These are phyloP conservation scores for Heterodera schachtii DNA, from an alignment of 1,140 invertebrate genomes.

Conservation along the genomic window DNA sequence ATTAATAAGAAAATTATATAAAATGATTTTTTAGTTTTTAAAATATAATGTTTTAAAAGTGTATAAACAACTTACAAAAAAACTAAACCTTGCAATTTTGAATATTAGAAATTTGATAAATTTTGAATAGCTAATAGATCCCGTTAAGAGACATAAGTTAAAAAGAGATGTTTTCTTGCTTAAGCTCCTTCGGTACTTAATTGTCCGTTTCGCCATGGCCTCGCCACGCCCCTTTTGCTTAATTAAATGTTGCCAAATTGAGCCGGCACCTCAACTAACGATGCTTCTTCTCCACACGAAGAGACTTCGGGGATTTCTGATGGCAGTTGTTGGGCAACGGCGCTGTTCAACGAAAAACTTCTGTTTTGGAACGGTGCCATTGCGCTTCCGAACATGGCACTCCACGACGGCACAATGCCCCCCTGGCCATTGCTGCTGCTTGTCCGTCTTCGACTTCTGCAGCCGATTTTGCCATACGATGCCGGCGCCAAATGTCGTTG, in stretches of 20 bases:
- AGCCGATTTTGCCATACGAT: background rate
- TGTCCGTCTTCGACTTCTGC: background rate
- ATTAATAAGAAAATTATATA: background rate
- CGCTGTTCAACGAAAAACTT: background rate
- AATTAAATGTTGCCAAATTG: too few relatives aligned
- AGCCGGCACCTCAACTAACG: background rate
- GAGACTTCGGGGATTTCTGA: background rate
- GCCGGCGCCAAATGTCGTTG: background rate
- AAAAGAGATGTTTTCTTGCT: too few relatives aligned
- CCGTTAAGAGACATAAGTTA: too few relatives aligned
- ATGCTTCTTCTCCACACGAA: background rate
- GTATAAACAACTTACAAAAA: background rate
- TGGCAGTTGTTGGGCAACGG: background rate
- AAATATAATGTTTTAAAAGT: background rate
- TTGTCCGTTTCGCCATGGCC: too few relatives aligned
- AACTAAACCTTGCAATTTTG: too few relatives aligned
- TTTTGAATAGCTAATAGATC: too few relatives aligned
- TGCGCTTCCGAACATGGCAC: background rate
- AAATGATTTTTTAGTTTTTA: background rate
- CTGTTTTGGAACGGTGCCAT: background rate
- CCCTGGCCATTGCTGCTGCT: background rate
- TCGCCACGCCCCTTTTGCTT: too few relatives aligned
- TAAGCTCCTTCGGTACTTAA: too few relatives aligned
- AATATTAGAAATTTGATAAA: too few relatives aligned
- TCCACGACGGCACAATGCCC: background rate